Percentiles rank a stretch among this genome's conserved stretches.
These are phyloP conservation scores for Limnothrissa miodon DNA, from an alignment of 2,113 vertebrate species.

Conservation along the genomic window DNA sequence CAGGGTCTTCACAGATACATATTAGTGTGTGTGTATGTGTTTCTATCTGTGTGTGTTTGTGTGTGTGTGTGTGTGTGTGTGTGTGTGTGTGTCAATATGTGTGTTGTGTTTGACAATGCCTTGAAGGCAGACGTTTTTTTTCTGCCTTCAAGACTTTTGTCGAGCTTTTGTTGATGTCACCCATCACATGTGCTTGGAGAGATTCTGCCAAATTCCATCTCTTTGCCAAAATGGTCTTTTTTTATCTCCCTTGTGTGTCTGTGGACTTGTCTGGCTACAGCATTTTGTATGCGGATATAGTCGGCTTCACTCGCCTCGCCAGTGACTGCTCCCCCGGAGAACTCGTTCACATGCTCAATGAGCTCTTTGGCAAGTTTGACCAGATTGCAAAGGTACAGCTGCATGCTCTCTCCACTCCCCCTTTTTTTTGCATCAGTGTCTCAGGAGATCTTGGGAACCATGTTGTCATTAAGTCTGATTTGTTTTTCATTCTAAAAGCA, in stretches of 20 bases:
- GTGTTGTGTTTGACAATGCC: neutral
- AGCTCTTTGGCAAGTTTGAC: conserved; percentile 97
- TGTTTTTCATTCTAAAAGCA: no score
- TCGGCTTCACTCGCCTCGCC: conserved; percentile 94
- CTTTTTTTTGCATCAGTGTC: neutral
- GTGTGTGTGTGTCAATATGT: neutral
- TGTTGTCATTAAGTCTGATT: no score
- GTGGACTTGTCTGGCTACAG: conserved; percentile 59
- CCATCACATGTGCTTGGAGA: neutral
- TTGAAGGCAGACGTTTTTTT: neutral
- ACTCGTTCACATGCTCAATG: conserved; percentile 94
- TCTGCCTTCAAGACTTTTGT: no score
- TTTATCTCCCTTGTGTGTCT: neutral
- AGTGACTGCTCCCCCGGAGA: conserved; percentile 96
- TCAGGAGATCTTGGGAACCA: no score
- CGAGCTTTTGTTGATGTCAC: neutral
- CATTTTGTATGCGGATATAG: conserved; percentile 94
- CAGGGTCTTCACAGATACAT: neutral
- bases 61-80: neutral
- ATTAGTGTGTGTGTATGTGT: neutral
- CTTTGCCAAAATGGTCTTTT: neutral
- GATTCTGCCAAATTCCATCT: neutral
- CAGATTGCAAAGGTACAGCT: conserved; percentile 92
- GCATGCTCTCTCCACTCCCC: neutral
- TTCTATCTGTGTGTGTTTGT: neutral